phyloP scores from a whole-genome alignment of 1,140 invertebrate genomes.

The Monomorium pharaonis region DNA sequence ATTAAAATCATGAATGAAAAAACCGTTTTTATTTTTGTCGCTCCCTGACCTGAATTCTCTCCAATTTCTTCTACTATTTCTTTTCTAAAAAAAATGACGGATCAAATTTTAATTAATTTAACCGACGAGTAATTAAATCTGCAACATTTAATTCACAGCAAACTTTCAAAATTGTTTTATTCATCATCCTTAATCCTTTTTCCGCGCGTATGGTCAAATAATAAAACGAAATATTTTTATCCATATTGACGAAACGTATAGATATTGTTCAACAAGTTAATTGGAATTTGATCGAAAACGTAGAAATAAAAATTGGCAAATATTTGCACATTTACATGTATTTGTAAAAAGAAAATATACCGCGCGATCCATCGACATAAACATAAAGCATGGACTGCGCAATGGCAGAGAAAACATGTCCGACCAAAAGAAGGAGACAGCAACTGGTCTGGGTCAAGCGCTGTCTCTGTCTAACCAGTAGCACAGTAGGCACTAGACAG shows the following conservation, averaged over 20 bases:
- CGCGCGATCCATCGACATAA: background rate
- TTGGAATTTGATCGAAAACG: background rate
- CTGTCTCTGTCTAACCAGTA: too few relatives aligned
- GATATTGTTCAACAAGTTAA: background rate
- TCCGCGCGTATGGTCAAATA: background rate
- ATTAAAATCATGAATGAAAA: conserved; percentile 82
- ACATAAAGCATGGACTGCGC: too few relatives aligned
- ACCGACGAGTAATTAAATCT: background rate
- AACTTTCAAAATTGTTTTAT: background rate
- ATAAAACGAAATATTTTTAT: background rate
- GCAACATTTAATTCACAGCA: background rate
- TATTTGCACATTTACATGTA: background rate
- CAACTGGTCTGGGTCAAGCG: too few relatives aligned
- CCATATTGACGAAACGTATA: background rate
- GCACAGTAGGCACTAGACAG: too few relatives aligned
- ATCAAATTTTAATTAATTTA: background rate
- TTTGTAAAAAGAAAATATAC: background rate
- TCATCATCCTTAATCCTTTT: background rate
- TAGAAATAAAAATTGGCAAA: background rate
- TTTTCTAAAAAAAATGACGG: background rate
- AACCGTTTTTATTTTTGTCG: background rate
- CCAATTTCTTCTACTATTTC: background rate
- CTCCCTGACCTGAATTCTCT: background rate
- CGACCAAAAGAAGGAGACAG: too few relatives aligned
- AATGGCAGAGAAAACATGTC: too few relatives aligned